Percentiles rank a stretch among this genome's conserved stretches.
These are phyloP conservation scores for Zapus hudsonius DNA, from an alignment of 2,113 vertebrate genomes.

Conservation along the genomic window DNA sequence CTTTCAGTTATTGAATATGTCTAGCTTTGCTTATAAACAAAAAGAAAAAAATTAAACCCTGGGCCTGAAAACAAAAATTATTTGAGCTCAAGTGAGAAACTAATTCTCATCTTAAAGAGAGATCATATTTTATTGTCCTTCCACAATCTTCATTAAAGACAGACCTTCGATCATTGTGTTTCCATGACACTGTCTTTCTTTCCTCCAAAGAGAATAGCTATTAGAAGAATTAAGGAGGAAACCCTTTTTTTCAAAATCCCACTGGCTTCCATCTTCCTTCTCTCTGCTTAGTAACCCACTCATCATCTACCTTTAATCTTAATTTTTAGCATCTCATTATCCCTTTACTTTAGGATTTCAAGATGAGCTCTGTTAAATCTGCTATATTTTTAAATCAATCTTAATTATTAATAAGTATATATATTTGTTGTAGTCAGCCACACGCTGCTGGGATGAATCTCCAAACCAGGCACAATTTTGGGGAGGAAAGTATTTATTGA, in stretches of 20 bases:
- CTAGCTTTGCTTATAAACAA: slow-evolving; percentile 20
- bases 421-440: too few species aligned
- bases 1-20: neutral
- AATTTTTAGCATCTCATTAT: neutral
- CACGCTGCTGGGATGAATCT: too few species aligned
- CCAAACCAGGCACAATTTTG: too few species aligned
- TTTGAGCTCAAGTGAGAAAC: neutral
- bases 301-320: neutral
- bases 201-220: neutral
- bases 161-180: neutral
- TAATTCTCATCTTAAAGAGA: neutral
- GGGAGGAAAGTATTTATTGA: too few species aligned
- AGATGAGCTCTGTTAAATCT: neutral
- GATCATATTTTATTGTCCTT: neutral
- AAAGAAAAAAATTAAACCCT: neutral
- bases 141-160: neutral
- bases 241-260: neutral
- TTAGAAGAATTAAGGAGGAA: neutral
- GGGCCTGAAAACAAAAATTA: slow-evolving; percentile 19
- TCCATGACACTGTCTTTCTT: neutral
- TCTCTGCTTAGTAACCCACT: too few species aligned
- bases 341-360: neutral
- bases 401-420: too few species aligned
- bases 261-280: neutral
- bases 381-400: neutral